Conservation (phyloP, 2,888 invertebrate species). For the Mylabris sibirica region DNA sequence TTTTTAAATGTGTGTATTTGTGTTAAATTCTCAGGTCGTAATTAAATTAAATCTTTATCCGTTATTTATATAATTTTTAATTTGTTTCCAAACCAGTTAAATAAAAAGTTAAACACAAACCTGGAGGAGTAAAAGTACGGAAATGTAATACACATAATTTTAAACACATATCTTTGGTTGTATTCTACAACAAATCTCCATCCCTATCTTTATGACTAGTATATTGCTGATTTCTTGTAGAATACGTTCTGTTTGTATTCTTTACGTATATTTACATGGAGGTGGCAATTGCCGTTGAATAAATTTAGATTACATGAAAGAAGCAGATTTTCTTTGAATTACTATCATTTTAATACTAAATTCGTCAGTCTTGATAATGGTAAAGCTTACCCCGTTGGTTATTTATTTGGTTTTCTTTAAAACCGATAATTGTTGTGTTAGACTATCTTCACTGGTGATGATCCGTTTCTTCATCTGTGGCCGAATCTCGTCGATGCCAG, state of each 20-base stretch:
- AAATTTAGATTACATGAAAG: neutral
- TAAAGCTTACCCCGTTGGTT: constrained; percentile 15
- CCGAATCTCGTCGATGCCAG: constrained; percentile 45
- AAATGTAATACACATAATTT: constrained; percentile 22
- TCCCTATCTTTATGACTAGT: neutral
- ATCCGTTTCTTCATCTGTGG: constrained; percentile 70
- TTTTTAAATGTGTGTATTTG: neutral
- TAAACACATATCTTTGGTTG: constrained; percentile 11
- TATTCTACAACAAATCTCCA: neutral
- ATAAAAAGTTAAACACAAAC: constrained; percentile 34
- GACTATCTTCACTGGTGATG: constrained; percentile 69
- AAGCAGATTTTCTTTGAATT: neutral
- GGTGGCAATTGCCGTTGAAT: constrained; percentile 27
- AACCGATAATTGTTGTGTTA: constrained; percentile 70
- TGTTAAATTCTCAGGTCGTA: neutral
- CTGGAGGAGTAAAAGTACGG: constrained; percentile 22
- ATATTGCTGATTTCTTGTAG: neutral
- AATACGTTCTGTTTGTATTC: neutral
- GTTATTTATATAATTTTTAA: neutral
- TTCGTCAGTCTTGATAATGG: constrained; percentile 44
- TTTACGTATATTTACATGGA: constrained; percentile 27
- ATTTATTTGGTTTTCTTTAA: constrained; percentile 70
- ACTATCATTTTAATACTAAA: constrained; percentile 43
- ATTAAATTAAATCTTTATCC: constrained; percentile 5
- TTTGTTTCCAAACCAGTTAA: constrained; percentile 31